Evolutionary conservation across 35 echinoderm and acorn worm species (phyloP), one percentile per base, ranked within the genome.

Genomic region (Holothuria glaberrima): DNA sequence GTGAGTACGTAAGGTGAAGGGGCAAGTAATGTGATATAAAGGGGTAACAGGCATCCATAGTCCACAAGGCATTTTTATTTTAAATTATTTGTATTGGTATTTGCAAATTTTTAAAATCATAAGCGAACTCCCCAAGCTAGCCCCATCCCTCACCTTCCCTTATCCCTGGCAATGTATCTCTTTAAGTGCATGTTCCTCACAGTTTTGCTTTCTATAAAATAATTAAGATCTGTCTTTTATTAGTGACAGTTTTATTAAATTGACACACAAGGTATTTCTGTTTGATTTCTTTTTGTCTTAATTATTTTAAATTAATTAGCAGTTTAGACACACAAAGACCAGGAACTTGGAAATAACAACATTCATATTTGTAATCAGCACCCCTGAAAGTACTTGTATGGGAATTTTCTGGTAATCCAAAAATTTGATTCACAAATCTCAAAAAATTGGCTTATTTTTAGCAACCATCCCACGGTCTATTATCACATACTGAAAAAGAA

Each of bases 341-440:
- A 66, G 21, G 20, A 66, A 66, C 21, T 9, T 25, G 63, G 63
- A 66, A 66, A 66, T n/a, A 66, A 66, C 63, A 66, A 66, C 63
- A 66, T 66, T 66, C 63, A 66, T 66, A 66, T 66, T 66, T 29
- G 28, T 66, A 66, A 66, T 66, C 63, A 66, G 63, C 10, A 66
- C 3, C 63, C 63, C 28, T 12, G 7, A 6, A 66, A 66, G 28
- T 66, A 66, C 63, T 66, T 66, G 63, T 3, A 66, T 9, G 21
- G 63, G 21, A 65, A 66, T 66, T 66, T 21, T 4, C 63, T 16
- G 3, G 63, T 16, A 66, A 19, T 66, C 20, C 63, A 21, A 66
- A 66, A 66, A 66, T 25, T 66, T 66, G 63, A 16, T 66, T 25
- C 63, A 66, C 63, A 66, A 66, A 66, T 16, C 63, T 21, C 61